Evolutionary conservation across 2,113 vertebrate genomes (phyloP).

Genomic region (Xiphorhynchus elegans): DNA sequence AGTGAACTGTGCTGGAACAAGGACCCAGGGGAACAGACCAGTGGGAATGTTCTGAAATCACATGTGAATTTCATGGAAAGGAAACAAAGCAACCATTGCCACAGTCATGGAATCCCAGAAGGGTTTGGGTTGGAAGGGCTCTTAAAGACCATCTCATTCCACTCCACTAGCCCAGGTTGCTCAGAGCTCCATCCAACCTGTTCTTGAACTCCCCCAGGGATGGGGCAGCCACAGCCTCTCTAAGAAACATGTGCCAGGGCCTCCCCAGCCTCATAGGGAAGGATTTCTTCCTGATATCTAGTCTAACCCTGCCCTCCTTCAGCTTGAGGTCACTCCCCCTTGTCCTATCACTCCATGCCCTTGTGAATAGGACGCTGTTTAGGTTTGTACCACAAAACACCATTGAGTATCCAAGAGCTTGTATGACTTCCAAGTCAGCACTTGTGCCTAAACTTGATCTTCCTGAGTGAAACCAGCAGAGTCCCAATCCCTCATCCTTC

Average conservation of each 20-base stretch:
- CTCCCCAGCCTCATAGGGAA: neutral
- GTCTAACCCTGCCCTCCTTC: neutral
- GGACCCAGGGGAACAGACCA: neutral
- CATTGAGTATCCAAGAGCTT: neutral
- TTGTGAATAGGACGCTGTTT: neutral
- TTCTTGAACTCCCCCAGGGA: neutral
- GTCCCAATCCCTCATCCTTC: neutral
- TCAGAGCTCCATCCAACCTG: neutral
- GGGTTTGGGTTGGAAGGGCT: neutral
- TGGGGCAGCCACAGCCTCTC: neutral
- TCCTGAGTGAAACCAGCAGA: neutral
- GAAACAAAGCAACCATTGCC: neutral
- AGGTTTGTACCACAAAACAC: neutral
- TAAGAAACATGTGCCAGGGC: neutral
- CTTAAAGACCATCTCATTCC: neutral
- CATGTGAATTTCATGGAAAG: neutral
- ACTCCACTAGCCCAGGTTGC: neutral
- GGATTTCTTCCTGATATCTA: neutral
- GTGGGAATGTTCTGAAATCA: neutral
- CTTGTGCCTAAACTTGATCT: neutral
- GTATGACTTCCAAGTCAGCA: accelerated
- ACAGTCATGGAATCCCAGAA: accelerated
- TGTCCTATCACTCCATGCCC: neutral
- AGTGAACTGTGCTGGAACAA: neutral
- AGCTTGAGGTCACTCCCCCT: neutral